A percentile compares a stretch with the other conserved stretches of the same genome.
phyloP scores from a whole-genome alignment of 2,797 vertebrate species.

The Phrynocephalus vlangalii region DNA sequence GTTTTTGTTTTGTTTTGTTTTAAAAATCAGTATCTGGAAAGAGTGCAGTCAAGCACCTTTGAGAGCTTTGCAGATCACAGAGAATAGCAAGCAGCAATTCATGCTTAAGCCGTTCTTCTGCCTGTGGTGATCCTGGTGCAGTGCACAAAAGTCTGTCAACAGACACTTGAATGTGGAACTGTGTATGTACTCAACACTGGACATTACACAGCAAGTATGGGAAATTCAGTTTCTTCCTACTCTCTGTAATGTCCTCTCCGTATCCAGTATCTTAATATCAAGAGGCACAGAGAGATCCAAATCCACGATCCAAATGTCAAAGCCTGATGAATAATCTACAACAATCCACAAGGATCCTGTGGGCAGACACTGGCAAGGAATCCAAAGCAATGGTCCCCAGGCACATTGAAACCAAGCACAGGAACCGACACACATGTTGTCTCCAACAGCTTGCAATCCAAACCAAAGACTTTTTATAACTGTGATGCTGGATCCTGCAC shows the following conservation, averaged over 20 bases:
- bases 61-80: background rate
- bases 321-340: too few species aligned
- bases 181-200: background rate
- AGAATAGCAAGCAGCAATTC: background rate
- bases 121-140: background rate
- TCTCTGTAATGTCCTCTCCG: background rate
- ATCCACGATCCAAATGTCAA: too few species aligned
- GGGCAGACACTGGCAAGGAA: too few species aligned
- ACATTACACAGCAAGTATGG: background rate
- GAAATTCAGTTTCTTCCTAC: background rate
- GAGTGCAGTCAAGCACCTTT: background rate
- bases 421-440: too few species aligned
- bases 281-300: too few species aligned
- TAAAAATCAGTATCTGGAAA: background rate
- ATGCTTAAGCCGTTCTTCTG: background rate
- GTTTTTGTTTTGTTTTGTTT: background rate
- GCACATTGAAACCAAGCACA: too few species aligned
- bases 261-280: background rate
- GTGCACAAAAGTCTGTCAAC: background rate
- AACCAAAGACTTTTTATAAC: too few species aligned
- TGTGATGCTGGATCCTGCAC: too few species aligned
- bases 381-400: too few species aligned
- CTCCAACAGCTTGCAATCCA: too few species aligned
- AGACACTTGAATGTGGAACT: background rate
- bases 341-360: too few species aligned